These are phyloP conservation scores for Dolomedes plantarius DNA, from an alignment of 2,888 invertebrate species.

Conservation along the genomic window DNA sequence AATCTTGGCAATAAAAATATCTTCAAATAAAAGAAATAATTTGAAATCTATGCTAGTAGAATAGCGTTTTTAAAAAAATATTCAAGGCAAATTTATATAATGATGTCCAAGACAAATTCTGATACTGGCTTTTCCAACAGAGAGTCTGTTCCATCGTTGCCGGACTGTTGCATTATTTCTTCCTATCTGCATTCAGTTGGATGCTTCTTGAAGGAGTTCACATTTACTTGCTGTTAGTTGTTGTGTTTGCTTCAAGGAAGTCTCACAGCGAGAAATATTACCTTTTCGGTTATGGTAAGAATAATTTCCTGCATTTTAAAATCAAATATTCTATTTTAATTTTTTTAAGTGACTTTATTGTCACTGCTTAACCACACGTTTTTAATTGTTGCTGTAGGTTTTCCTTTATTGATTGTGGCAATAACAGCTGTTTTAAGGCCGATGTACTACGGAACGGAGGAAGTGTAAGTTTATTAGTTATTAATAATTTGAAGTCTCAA, in stretches of 20 bases:
- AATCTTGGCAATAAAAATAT: no score
- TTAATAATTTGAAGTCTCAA: no score
- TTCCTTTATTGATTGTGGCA: slow-evolving; percentile 47
- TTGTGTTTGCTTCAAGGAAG: slow-evolving; percentile 69
- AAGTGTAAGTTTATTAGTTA: slow-evolving; percentile 58
- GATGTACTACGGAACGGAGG: slow-evolving; percentile 66
- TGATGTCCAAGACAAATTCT: no score
- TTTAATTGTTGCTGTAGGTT: no score
- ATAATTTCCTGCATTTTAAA: background rate
- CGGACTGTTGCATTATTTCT: slow-evolving; percentile 71
- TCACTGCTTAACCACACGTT: no score
- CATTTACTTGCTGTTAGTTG: slow-evolving; percentile 71
- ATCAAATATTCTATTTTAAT: background rate
- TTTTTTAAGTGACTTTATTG: no score
- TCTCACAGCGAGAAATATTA: slow-evolving; percentile 69
- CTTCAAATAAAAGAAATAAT: no score
- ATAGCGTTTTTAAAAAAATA: no score
- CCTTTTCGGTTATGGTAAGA: slow-evolving; percentile 69
- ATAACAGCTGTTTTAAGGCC: slow-evolving; percentile 49
- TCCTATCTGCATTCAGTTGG: slow-evolving; percentile 72
- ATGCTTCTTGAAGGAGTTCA: slow-evolving; percentile 72
- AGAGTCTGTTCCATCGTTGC: slow-evolving; percentile 66
- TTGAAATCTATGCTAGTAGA: no score
- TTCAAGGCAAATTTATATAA: no score
- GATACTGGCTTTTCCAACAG: no score